phyloP scores from a whole-genome alignment of 2,888 invertebrate genomes.

The Acanthosepion pharaonis region DNA sequence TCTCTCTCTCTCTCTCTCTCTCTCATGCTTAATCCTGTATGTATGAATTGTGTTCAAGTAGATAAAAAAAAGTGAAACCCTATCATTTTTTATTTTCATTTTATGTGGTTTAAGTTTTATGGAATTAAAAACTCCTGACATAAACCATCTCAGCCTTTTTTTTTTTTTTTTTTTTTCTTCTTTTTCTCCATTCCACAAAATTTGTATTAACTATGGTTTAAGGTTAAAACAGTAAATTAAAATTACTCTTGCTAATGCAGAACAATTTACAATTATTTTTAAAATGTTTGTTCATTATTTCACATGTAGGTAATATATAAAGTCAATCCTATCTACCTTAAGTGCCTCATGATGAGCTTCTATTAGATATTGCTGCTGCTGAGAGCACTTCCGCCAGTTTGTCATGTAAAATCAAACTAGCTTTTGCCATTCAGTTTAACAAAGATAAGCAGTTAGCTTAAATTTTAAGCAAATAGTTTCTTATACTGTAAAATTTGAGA shows the following conservation, averaged over 20 bases:
- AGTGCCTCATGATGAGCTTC: background rate
- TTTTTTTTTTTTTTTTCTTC: background rate
- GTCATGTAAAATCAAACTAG: background rate
- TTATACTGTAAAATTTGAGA: background rate
- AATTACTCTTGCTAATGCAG: background rate
- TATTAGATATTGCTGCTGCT: background rate
- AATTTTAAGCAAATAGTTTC: background rate
- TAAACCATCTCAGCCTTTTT: background rate
- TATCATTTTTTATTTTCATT: background rate
- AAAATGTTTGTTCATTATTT: too few relatives aligned
- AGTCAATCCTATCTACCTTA: background rate
- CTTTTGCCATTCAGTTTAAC: background rate
- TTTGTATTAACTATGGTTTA: too few relatives aligned
- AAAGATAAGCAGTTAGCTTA: background rate
- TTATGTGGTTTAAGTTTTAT: background rate
- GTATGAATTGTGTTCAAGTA: background rate
- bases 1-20: background rate
- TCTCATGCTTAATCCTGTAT: background rate
- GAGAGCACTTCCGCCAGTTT: background rate
- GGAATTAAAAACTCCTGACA: background rate
- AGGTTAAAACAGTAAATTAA: background rate
- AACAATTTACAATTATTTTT: too few relatives aligned
- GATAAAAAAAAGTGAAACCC: background rate
- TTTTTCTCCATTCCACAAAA: background rate
- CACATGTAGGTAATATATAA: too few relatives aligned